A percentile compares a stretch with the other conserved stretches of the same genome.
Conservation (phyloP, 2,888 invertebrate genomes). For the Crocallis elinguaria region DNA sequence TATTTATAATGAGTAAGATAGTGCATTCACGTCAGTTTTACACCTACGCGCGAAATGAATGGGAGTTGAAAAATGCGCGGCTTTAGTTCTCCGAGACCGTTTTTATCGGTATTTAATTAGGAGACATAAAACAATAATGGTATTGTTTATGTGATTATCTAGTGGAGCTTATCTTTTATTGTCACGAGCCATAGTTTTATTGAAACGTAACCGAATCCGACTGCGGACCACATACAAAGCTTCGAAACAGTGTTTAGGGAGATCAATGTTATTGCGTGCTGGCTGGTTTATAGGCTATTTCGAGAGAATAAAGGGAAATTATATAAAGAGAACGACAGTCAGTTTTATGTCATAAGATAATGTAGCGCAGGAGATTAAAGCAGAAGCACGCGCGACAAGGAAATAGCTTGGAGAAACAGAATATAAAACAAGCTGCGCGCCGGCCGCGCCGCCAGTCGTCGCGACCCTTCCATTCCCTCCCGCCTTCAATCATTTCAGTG, state of each 20-base stretch:
- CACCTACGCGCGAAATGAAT: constrained; percentile 60
- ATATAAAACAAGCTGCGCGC: constrained; percentile 40
- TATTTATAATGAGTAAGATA: constrained; percentile 72
- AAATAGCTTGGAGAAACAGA: constrained; percentile 26
- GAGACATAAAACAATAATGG: constrained; percentile 47
- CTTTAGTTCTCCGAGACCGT: constrained; percentile 22
- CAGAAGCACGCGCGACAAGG: constrained; percentile 44
- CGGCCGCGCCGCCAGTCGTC: neutral
- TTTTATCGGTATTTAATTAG: constrained; percentile 52
- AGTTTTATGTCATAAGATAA: constrained; percentile 43
- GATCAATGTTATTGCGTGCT: constrained; percentile 18
- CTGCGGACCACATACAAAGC: constrained; percentile 18
- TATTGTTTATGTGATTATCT: constrained; percentile 45
- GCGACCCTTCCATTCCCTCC: neutral
- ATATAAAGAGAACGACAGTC: constrained; percentile 36
- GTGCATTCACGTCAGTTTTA: constrained; percentile 60
- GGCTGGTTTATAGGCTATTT: constrained; percentile 21
- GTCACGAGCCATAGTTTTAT: constrained; percentile 39
- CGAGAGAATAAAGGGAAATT: constrained; percentile 21
- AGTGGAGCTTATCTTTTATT: constrained; percentile 39
- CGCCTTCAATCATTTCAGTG: constrained; percentile 13
- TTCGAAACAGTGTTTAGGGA: constrained; percentile 15
- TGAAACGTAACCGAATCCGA: constrained; percentile 36
- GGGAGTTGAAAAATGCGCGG: constrained; percentile 37
- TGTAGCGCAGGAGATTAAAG: constrained; percentile 42